Percentiles rank a stretch among this genome's conserved stretches.
These are phyloP conservation scores for Eupristina koningsbergeri DNA, from an alignment of 1,140 invertebrate species.

Conservation along the genomic window DNA sequence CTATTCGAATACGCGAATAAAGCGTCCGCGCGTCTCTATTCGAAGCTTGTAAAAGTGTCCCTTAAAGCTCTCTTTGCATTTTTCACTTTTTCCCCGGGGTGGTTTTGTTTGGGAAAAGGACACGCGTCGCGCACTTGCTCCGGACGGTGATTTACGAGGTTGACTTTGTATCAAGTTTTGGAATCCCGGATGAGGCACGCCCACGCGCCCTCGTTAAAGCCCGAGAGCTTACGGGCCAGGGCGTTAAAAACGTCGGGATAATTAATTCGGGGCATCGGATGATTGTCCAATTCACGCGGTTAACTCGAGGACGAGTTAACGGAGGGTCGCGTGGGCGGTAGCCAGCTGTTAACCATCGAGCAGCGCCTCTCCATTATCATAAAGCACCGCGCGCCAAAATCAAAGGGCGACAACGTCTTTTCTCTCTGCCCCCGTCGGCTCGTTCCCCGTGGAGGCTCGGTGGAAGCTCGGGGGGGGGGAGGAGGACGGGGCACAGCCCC, in stretches of 20 bases:
- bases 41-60: neutral
- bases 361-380: slow-evolving; percentile 20
- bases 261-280: neutral
- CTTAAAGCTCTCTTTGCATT: no score
- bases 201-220: neutral
- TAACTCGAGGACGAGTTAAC: no score
- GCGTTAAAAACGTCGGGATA: neutral
- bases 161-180: slow-evolving; percentile 13
- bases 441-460: neutral
- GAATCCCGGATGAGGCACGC: slow-evolving; percentile 20
- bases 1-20: neutral
- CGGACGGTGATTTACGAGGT: neutral
- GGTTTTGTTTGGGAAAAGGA: neutral
- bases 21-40: neutral
- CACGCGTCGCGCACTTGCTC: neutral
- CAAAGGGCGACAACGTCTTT: slow-evolving; percentile 4
- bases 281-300: neutral
- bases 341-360: slow-evolving; percentile 14
- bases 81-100: no score
- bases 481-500: no score
- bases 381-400: slow-evolving; percentile 16
- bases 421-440: neutral
- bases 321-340: neutral
- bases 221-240: neutral
- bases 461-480: no score